Base-by-base conservation (phyloP, 1,140 invertebrate genomes). In the Leptinotarsa texana region DNA sequence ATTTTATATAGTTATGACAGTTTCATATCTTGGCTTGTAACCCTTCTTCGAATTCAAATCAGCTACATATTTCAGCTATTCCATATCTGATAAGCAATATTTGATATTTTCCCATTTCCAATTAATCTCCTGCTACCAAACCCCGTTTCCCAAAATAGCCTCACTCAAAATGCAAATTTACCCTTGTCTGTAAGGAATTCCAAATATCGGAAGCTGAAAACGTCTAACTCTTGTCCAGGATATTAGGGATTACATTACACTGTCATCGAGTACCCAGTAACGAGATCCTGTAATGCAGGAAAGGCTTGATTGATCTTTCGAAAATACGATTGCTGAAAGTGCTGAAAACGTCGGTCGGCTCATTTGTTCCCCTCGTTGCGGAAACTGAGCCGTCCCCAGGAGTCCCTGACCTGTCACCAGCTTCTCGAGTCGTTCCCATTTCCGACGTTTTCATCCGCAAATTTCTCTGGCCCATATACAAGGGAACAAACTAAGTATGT, bases 241-340 rank as follows among this genome's bases (percentile, higher is more conserved):
- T 57, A 57, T 57, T 57, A 57, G 51, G n/a, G 51, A 57, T 57
- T 18, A 57, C 51, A 18, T 57, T 57, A 57, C 51, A 57, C 51
- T 18, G n/a, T 57, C 51, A 57, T 57, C 51, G 15, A 17, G 51
- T 57, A 57, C 51, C 51, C 51, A 18, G 51, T 57, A 57, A 57
- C 51, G 51, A 57, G 51, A 57, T 57, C 51, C 51, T 18, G 51
- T 57, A 57, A 57, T 57, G 51, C 51, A 18, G 13, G 51, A 17
- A 57, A 18, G 15, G n/a, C 51, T 57, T 57, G 51, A 57, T 57
- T 57, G 51, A 57, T 57, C 51, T 18, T 57, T 57, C 51, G 51
- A 57, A 57, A 57, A 18, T 15, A 57, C 51, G 51, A 57, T 57
- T 57, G 51, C 51, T 57, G 51, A 57, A 57, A 57, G 51, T 57